Evolutionary conservation across 2,797 vertebrate species (phyloP).

Genomic region (Mallotus villosus): DNA sequence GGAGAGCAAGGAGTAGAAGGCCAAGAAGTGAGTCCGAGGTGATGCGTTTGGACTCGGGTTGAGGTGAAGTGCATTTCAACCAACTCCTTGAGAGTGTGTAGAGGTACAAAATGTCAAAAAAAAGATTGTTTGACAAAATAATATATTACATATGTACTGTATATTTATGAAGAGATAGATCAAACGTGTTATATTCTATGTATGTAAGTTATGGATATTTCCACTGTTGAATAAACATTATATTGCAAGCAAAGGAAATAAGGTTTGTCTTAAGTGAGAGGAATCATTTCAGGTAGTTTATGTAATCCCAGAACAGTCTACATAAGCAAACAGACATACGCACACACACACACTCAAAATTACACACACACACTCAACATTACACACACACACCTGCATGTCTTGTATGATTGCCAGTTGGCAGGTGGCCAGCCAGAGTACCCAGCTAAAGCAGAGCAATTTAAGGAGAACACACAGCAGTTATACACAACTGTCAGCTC

Average conservation of each 20-base stretch:
- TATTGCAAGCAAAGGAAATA: too few relatives aligned
- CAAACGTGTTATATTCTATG: conserved; percentile 65
- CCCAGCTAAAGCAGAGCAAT: conserved; percentile 82
- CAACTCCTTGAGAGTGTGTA: conserved; percentile 36
- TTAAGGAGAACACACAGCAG: conserved; percentile 67
- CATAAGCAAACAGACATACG: not conserved
- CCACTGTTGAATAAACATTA: too few relatives aligned
- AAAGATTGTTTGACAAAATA: conserved; percentile 59
- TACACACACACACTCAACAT: not conserved
- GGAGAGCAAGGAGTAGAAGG: conserved; percentile 75
- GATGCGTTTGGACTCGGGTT: not conserved
- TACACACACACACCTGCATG: conserved; percentile 62
- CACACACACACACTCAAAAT: too few relatives aligned
- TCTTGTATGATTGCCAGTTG: conserved; percentile 57
- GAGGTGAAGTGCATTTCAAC: conserved; percentile 87
- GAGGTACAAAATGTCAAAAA: conserved; percentile 54
- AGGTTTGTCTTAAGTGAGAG: too few relatives aligned
- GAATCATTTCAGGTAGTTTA: not conserved
- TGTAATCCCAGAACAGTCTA: not conserved
- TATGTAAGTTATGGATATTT: conserved; percentile 30
- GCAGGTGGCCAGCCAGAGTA: conserved; percentile 77
- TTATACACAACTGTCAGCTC: conserved; percentile 87
- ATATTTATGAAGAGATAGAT: conserved; percentile 64
- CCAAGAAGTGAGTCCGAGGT: conserved; percentile 69
- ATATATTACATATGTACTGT: conserved; percentile 35